Conservation (phyloP, 1,140 invertebrate species). For the Linepithema humile region DNA sequence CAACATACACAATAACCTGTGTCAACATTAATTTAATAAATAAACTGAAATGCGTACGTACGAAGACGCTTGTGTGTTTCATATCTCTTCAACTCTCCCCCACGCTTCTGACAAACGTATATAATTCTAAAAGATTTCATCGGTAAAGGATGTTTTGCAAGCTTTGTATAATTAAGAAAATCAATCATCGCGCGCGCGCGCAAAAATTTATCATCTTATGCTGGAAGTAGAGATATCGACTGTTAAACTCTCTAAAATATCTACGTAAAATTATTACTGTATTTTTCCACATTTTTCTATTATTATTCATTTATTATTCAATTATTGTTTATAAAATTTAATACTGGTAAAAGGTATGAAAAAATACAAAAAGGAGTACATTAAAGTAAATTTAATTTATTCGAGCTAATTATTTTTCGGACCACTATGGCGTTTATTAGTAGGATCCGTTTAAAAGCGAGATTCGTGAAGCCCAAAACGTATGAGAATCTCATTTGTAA, state of each 20-base stretch:
- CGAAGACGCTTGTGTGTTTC: slow-evolving; percentile 65
- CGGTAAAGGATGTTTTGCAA: neutral
- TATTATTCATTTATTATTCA: neutral
- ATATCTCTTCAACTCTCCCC: slow-evolving; percentile 36
- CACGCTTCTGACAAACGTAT: neutral
- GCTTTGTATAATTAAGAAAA: neutral
- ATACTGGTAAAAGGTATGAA: neutral
- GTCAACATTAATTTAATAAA: slow-evolving; percentile 85
- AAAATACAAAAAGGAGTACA: slow-evolving; percentile 13
- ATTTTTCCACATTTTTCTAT: neutral
- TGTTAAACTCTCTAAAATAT: neutral
- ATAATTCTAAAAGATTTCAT: neutral
- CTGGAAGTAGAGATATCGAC: neutral
- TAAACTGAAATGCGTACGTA: slow-evolving; percentile 84
- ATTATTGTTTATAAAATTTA: neutral
- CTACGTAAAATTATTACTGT: neutral
- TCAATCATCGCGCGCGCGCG: neutral
- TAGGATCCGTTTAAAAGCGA: slow-evolving; percentile 68
- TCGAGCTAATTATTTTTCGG: slow-evolving; percentile 75
- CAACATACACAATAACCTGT: slow-evolving; percentile 83
- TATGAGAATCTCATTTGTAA: slow-evolving; percentile 36
- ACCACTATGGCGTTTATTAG: slow-evolving; percentile 78
- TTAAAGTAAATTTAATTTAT: slow-evolving; percentile 77
- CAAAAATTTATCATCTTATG: neutral
- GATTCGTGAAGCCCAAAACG: slow-evolving; percentile 53